phyloP scores from a whole-genome alignment of 2,888 invertebrate genomes.

The Cephus spinipes region DNA sequence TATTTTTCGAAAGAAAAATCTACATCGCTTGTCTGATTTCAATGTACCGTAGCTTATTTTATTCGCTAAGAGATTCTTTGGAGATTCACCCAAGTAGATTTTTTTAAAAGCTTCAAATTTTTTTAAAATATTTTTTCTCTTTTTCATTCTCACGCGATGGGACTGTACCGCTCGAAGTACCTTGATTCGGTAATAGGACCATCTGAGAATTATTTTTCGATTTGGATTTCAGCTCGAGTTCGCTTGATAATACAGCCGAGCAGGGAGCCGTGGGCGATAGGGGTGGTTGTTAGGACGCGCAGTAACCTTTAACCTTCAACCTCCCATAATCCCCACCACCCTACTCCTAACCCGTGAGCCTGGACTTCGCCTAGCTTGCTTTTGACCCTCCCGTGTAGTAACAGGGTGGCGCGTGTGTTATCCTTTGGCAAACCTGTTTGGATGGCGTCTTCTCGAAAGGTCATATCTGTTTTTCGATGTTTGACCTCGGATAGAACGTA shows the following conservation, averaged over 20 bases:
- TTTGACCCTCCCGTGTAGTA: neutral
- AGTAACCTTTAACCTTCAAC: slow-evolving; percentile 22
- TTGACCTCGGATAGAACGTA: neutral
- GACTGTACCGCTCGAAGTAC: no score
- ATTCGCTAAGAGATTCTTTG: no score
- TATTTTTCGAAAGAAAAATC: no score
- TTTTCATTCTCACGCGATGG: no score
- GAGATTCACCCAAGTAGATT: no score
- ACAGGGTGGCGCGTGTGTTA: neutral
- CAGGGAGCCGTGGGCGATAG: neutral
- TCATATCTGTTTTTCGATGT: neutral
- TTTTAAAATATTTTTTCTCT: no score
- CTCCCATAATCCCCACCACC: neutral
- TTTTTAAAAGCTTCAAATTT: no score
- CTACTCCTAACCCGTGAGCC: neutral
- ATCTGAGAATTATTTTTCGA: neutral
- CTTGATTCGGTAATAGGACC: neutral
- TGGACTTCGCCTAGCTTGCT: neutral
- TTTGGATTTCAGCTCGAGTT: neutral
- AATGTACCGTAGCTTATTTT: no score
- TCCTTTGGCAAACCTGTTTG: neutral
- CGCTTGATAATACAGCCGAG: neutral
- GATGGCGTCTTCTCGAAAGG: neutral
- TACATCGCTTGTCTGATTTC: no score
- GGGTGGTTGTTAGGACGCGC: neutral